phyloP scores from a whole-genome alignment of 2,797 vertebrate genomes.

The Staurois parvus region DNA sequence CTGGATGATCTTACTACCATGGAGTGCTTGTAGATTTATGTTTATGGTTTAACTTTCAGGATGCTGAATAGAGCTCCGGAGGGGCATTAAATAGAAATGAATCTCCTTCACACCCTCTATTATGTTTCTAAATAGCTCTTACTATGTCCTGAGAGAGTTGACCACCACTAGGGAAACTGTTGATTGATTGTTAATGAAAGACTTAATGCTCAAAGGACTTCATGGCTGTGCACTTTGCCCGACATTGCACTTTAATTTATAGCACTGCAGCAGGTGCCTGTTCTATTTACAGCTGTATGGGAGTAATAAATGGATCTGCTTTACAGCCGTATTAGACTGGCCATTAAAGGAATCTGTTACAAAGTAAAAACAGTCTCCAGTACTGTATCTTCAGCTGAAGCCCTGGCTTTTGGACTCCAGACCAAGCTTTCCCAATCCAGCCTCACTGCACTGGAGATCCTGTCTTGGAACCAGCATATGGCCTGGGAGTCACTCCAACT shows the following conservation, averaged over 20 bases:
- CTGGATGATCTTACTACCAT: too few species aligned
- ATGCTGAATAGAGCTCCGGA: constrained; percentile 2
- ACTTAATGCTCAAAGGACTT: not conserved
- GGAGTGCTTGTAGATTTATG: too few species aligned
- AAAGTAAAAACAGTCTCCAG: not conserved
- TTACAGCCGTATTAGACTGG: not conserved
- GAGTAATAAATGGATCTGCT: not conserved
- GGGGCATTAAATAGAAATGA: constrained; percentile 35
- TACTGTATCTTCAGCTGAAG: not conserved
- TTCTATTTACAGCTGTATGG: not conserved
- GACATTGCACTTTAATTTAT: not conserved
- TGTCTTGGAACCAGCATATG: too few species aligned
- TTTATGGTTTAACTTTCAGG: not conserved
- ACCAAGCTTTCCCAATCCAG: too few species aligned
- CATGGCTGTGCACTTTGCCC: not conserved
- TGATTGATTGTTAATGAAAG: not conserved
- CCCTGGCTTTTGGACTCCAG: not conserved
- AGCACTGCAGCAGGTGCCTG: not conserved
- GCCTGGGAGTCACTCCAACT: too few species aligned
- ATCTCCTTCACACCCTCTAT: constrained; percentile 32
- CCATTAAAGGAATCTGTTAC: not conserved
- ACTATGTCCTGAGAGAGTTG: not conserved
- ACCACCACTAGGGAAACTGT: constrained; percentile 1
- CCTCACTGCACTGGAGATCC: too few species aligned
- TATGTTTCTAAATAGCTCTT: constrained; percentile 39